Evolutionary conservation across 2,888 invertebrate genomes (phyloP).

Genomic region (Trissoscelio sp.): DNA sequence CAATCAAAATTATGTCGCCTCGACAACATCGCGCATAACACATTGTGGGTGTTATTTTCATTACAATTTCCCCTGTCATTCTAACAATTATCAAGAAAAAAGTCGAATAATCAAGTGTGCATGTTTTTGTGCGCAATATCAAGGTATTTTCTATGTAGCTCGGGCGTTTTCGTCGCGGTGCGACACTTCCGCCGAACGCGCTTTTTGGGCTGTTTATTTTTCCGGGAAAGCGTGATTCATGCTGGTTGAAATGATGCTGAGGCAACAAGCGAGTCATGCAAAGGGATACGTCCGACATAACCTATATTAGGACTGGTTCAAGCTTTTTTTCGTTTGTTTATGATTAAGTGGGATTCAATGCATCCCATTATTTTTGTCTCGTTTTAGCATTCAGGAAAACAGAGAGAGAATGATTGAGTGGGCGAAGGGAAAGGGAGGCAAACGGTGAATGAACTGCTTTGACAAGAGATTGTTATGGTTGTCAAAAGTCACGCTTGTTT

Average conservation of each 20-base stretch:
- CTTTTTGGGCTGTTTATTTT: conserved; percentile 4
- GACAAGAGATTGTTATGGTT: conserved; percentile 1
- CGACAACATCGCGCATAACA: not conserved
- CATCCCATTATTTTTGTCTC: not conserved
- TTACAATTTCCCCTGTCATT: not conserved
- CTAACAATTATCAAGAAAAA: not conserved
- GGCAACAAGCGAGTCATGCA: not conserved
- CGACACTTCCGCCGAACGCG: not conserved
- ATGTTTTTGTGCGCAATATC: too few species aligned
- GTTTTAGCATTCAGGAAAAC: not conserved
- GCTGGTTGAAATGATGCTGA: conserved; percentile 1
- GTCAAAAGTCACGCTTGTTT: too few species aligned
- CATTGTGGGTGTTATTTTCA: conserved; percentile 8
- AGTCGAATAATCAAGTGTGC: too few species aligned
- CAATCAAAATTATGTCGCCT: not conserved
- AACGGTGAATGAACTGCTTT: not conserved
- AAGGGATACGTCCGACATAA: not conserved
- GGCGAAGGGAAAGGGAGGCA: not conserved
- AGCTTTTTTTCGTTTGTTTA: conserved; percentile 14
- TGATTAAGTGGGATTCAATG: not conserved
- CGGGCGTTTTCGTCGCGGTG: not conserved
- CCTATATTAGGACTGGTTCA: not conserved
- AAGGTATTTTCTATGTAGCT: too few species aligned
- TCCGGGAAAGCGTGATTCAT: conserved; percentile 8
- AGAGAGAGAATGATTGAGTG: not conserved